phyloP scores from a whole-genome alignment of 2,888 invertebrate genomes.

The Tipula confusa region DNA sequence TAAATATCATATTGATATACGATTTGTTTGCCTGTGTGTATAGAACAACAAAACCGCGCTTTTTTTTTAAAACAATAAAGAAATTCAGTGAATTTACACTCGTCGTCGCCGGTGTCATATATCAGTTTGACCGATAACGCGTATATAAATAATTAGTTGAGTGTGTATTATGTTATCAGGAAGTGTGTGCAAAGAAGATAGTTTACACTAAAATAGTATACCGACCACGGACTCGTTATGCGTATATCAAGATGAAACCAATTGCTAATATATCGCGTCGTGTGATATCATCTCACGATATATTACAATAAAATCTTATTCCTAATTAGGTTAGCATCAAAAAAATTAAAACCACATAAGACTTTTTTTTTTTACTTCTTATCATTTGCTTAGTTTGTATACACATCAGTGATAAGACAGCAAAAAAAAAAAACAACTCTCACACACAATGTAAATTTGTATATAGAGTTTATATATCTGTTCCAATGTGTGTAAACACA shows the following conservation, averaged over 20 bases:
- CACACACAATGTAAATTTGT: neutral
- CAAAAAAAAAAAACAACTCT: neutral
- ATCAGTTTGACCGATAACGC: conserved; percentile 20
- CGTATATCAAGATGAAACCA: neutral
- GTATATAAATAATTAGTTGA: neutral
- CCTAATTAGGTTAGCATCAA: neutral
- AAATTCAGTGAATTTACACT: neutral
- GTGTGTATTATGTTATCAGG: neutral
- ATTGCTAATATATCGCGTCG: neutral
- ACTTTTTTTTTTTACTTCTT: neutral
- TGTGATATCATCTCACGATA: neutral
- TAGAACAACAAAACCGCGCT: neutral
- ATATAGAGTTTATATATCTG: neutral
- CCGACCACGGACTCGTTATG: neutral
- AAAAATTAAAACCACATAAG: neutral
- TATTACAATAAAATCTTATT: neutral
- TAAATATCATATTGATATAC: neutral
- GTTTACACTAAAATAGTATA: neutral
- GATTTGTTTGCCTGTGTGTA: neutral
- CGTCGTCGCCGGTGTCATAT: neutral
- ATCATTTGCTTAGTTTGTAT: neutral
- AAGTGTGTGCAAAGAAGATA: conserved; percentile 8
- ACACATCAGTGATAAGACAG: neutral
- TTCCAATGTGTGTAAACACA: neutral
- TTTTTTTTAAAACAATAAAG: neutral